These are phyloP conservation scores for Bujurquina vittata DNA, from an alignment of 2,113 vertebrate genomes.

Conservation along the genomic window DNA sequence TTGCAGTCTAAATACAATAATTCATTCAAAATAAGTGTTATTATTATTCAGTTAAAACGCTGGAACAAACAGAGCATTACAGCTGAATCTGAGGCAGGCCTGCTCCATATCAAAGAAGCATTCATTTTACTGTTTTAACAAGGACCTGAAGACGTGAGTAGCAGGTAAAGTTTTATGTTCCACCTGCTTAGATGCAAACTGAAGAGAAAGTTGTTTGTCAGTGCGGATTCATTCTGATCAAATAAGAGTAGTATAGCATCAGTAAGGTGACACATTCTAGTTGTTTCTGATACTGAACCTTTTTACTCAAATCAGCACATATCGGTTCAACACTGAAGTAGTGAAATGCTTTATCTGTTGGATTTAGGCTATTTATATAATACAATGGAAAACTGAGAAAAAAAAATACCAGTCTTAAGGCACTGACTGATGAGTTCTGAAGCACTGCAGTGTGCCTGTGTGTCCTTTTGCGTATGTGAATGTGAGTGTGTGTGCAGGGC, in stretches of 20 bases:
- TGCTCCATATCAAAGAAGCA: neutral
- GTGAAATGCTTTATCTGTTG: neutral
- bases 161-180: neutral
- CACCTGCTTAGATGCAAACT: too few relatives aligned
- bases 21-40: neutral
- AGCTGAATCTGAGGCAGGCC: neutral
- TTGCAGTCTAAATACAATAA: neutral
- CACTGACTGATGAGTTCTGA: neutral
- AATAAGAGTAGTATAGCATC: neutral
- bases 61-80: neutral
- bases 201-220: neutral
- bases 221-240: neutral
- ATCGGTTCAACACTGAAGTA: neutral
- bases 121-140: neutral
- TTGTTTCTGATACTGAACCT: neutral
- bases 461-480: constrained; percentile 1
- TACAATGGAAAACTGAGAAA: neutral
- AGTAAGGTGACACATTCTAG: too few relatives aligned
- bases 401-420: neutral
- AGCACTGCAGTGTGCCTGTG: neutral
- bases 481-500: constrained; percentile 16
- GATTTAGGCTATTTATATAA: neutral
- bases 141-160: neutral
- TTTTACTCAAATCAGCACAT: neutral
- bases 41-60: too few relatives aligned